Percentiles rank a stretch among this genome's conserved stretches.
These are phyloP conservation scores for Mellivora capensis DNA, from an alignment of 2,113 vertebrate genomes.

Conservation along the genomic window DNA sequence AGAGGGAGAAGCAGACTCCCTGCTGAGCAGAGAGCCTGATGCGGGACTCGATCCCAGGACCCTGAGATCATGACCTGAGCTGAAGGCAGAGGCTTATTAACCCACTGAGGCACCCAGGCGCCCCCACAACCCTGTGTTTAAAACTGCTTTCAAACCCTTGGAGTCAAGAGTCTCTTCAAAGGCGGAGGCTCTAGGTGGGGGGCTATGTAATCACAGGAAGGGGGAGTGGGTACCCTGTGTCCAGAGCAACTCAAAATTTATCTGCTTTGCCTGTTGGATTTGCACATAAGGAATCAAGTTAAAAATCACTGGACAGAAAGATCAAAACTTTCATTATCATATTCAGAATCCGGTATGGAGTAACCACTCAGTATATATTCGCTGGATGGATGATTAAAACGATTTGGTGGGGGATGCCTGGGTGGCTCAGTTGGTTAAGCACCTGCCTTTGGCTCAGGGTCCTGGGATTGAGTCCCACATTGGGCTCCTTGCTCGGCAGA, in stretches of 20 bases:
- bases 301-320: not conserved
- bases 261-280: not conserved
- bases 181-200: not conserved
- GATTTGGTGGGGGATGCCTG: not conserved
- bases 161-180: not conserved
- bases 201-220: not conserved
- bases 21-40: too few relatives aligned
- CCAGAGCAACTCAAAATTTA: not conserved
- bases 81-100: too few relatives aligned
- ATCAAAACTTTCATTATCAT: not conserved
- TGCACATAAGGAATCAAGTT: not conserved
- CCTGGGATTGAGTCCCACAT: too few relatives aligned
- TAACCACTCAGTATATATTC: not conserved
- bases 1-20: too few relatives aligned
- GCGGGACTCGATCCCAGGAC: too few relatives aligned
- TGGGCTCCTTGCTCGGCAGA: too few relatives aligned
- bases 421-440: too few relatives aligned
- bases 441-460: too few relatives aligned
- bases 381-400: not conserved
- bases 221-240: fast-evolving
- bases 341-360: not conserved
- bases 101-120: too few relatives aligned
- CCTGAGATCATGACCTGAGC: too few relatives aligned
- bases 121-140: not conserved
- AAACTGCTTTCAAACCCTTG: not conserved